These are phyloP conservation scores for Cheumatopsyche charites DNA, from an alignment of 1,140 invertebrate species.

Conservation along the genomic window DNA sequence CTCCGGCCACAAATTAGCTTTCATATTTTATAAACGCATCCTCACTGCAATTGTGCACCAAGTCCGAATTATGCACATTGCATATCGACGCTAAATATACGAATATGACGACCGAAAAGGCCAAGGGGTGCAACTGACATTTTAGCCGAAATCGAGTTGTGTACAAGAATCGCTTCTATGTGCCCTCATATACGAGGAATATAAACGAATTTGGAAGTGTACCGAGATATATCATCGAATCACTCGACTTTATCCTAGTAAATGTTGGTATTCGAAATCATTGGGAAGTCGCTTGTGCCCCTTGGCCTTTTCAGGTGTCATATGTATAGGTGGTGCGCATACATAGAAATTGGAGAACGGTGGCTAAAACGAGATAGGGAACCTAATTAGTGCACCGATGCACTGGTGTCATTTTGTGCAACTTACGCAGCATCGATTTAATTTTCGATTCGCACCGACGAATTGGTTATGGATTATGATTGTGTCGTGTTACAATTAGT, in stretches of 20 bases:
- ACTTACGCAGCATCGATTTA: background rate
- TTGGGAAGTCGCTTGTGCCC: background rate
- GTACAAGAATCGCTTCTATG: too few species aligned
- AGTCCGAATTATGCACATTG: constrained; percentile 26
- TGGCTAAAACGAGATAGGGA: background rate
- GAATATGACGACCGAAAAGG: too few species aligned
- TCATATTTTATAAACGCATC: constrained; percentile 44
- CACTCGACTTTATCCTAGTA: constrained; percentile 31
- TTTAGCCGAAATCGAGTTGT: too few species aligned
- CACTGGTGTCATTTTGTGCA: too few species aligned
- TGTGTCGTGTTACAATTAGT: too few species aligned
- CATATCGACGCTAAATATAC: too few species aligned
- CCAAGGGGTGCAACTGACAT: too few species aligned
- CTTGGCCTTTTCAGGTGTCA: background rate
- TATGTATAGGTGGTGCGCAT: background rate
- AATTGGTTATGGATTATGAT: too few species aligned
- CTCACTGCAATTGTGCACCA: constrained; percentile 23
- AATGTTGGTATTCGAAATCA: constrained; percentile 27
- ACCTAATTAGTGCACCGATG: too few species aligned
- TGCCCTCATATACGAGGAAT: too few species aligned
- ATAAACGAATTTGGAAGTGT: too few species aligned
- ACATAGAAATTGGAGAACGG: background rate
- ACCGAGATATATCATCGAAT: too few species aligned
- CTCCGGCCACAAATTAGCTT: constrained; percentile 44
- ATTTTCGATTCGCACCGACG: background rate